A percentile compares a stretch with the other conserved stretches of the same genome.
Conservation (phyloP, 2,888 invertebrate species). For the Lordiphosa fenestrarum region DNA sequence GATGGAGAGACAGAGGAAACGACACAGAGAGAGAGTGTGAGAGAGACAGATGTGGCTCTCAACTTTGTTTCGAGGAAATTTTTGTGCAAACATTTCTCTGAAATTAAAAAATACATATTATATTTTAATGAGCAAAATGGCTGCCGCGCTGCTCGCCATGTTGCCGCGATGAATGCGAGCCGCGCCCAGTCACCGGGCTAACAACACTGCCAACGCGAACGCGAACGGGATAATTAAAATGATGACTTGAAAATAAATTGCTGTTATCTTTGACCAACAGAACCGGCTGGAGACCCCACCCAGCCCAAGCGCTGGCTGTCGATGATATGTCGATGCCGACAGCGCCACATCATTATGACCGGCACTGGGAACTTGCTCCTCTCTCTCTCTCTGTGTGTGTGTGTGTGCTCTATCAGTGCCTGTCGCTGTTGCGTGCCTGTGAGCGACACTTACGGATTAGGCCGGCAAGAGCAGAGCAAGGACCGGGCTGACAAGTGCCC, state of each 20-base stretch:
- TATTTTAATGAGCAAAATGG: constrained; percentile 79
- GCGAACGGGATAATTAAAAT: constrained; percentile 78
- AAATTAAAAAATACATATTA: constrained; percentile 79
- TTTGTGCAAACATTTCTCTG: constrained; percentile 79
- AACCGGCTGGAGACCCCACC: constrained; percentile 40
- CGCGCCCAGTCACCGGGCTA: constrained; percentile 62
- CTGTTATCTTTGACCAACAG: constrained; percentile 79
- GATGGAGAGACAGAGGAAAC: constrained; percentile 16
- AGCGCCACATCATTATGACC: constrained; percentile 58
- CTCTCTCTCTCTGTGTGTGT: constrained; percentile 15
- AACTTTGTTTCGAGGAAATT: constrained; percentile 72
- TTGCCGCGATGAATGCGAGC: constrained; percentile 62
- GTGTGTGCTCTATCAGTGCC: constrained; percentile 68
- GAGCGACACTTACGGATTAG: constrained; percentile 75
- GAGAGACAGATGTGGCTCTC: constrained; percentile 40
- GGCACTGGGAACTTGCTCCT: constrained; percentile 13
- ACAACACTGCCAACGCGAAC: constrained; percentile 68
- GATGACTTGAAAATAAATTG: constrained; percentile 79
- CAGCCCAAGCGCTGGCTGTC: constrained; percentile 47
- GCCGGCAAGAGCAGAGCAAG: constrained; percentile 40
- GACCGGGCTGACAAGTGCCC: constrained; percentile 52
- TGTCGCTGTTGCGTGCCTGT: constrained; percentile 67
- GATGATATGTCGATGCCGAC: constrained; percentile 65
- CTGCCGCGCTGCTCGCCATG: constrained; percentile 33
- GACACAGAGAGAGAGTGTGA: constrained; percentile 7